These are phyloP conservation scores for Nemopilema nomurai DNA, from an alignment of 30 jellyfish, hydroid and myxozoan species.

Conservation along the genomic window DNA sequence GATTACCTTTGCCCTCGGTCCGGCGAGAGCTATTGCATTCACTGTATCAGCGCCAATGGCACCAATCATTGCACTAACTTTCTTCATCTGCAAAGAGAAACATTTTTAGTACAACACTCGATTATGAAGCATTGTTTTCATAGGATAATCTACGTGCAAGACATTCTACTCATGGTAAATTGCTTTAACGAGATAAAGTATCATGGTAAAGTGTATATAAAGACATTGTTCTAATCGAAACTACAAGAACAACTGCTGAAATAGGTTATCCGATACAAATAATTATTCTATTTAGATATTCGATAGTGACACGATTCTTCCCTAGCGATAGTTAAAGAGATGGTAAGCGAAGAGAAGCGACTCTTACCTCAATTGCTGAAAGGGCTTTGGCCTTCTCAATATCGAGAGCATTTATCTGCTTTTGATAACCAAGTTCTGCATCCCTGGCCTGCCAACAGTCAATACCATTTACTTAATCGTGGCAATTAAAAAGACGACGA, in stretches of 20 bases:
- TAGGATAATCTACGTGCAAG: too few relatives aligned
- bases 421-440: conserved; percentile 70
- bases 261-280: too few relatives aligned
- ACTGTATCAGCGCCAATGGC: conserved; percentile 77
- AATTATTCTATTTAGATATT: too few relatives aligned
- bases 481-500: too few relatives aligned
- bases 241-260: too few relatives aligned
- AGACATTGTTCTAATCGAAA: too few relatives aligned
- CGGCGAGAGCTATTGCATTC: conserved; percentile 70
- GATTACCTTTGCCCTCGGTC: conserved; percentile 75
- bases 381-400: conserved; percentile 74
- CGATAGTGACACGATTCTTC: too few relatives aligned
- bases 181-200: too few relatives aligned
- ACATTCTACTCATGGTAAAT: too few relatives aligned
- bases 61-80: conserved; percentile 49
- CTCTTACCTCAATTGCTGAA: conserved; percentile 77
- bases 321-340: too few relatives aligned
- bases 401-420: conserved; percentile 74
- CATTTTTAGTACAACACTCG: background rate
- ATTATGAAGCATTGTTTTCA: background rate
- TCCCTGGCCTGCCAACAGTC: conserved; percentile 67
- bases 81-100: conserved; percentile 48
- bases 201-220: too few relatives aligned
- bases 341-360: background rate
- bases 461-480: background rate